A percentile compares a stretch with the other conserved stretches of the same genome.
These are phyloP conservation scores for Microtus oregoni DNA, from an alignment of 2,113 vertebrate species.

Conservation along the genomic window DNA sequence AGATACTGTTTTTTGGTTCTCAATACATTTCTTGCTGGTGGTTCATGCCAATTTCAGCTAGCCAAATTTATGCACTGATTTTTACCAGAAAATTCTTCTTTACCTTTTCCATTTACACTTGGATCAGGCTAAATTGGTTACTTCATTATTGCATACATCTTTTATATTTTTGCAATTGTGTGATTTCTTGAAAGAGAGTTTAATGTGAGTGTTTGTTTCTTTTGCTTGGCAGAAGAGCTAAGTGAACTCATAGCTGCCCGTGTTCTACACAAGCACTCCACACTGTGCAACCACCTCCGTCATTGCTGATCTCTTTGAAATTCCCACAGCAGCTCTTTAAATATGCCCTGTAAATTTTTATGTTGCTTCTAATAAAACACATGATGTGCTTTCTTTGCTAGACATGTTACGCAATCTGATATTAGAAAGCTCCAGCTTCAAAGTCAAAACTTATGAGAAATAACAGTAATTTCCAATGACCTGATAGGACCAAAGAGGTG, in stretches of 20 bases:
- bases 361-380: slow-evolving; percentile 29
- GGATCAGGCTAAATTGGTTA: slow-evolving; percentile 64
- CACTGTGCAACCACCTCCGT: too few relatives aligned
- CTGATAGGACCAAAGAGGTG: slow-evolving; percentile 80
- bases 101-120: slow-evolving; percentile 48
- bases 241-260: too few relatives aligned
- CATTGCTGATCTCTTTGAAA: slow-evolving; percentile 20
- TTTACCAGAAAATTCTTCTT: slow-evolving; percentile 68
- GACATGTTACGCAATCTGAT: not conserved
- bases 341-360: slow-evolving; percentile 34
- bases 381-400: slow-evolving; percentile 10
- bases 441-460: slow-evolving; percentile 69
- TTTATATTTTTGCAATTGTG: slow-evolving; percentile 21
- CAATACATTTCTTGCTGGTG: slow-evolving; percentile 42
- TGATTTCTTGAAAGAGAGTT: slow-evolving; percentile 49
- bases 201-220: not conserved
- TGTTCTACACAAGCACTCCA: not conserved
- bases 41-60: slow-evolving; percentile 67
- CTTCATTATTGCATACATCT: not conserved
- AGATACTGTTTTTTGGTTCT: slow-evolving; percentile 62
- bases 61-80: slow-evolving; percentile 70
- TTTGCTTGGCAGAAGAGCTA: not conserved
- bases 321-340: slow-evolving; percentile 1
- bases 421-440: slow-evolving; percentile 61
- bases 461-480: slow-evolving; percentile 77